These are phyloP conservation scores for Thalassarche chlororhynchos DNA, from an alignment of 2,113 vertebrate species.

Conservation along the genomic window DNA sequence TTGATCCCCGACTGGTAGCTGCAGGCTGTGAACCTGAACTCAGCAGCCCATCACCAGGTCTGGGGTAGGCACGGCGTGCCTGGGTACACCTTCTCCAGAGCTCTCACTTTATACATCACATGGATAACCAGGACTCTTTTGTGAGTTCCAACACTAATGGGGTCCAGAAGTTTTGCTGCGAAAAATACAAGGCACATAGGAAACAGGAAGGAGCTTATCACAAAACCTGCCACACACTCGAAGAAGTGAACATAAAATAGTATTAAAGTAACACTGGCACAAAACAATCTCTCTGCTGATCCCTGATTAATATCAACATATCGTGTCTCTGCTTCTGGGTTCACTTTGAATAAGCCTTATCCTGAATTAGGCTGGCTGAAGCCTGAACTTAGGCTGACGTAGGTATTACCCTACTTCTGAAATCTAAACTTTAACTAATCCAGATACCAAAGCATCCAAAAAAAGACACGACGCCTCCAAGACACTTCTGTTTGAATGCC, in stretches of 20 bases:
- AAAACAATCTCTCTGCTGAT: background rate
- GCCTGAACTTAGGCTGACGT: background rate
- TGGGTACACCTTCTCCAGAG: background rate
- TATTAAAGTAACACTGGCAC: background rate
- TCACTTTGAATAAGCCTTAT: background rate
- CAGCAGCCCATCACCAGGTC: background rate
- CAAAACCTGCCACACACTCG: background rate
- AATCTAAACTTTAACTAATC: conserved; percentile 2
- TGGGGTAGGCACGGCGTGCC: rapidly evolving
- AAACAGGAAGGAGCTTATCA: background rate
- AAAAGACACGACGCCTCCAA: background rate
- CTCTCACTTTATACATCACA: background rate
- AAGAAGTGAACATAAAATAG: background rate
- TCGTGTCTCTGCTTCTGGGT: rapidly evolving
- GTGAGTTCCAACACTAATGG: background rate
- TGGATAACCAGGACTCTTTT: background rate
- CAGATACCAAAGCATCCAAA: background rate
- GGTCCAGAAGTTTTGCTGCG: background rate
- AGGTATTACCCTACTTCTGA: background rate
- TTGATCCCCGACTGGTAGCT: background rate
- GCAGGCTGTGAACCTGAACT: background rate
- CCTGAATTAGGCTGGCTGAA: conserved; percentile 23
- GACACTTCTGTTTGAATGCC: background rate
- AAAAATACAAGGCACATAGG: background rate
- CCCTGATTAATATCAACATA: background rate